These are phyloP conservation scores for Dendroctonus ponderosae DNA, from an alignment of 1,140 invertebrate species.

Conservation along the genomic window DNA sequence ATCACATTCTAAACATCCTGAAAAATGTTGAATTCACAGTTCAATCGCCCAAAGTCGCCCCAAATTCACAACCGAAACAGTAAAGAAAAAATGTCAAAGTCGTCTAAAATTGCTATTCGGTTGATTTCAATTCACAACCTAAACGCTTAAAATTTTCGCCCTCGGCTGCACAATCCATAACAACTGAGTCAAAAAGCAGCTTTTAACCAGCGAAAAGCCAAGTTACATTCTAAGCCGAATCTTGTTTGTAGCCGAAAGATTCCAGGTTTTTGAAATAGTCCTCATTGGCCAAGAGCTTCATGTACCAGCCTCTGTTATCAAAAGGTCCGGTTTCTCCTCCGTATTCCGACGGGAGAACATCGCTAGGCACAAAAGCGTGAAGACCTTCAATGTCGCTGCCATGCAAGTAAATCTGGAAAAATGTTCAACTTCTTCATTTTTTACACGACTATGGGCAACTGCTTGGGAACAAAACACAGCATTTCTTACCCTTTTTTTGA, in stretches of 20 bases:
- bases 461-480: no score
- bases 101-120: no score
- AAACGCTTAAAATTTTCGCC: no score
- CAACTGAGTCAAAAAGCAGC: not conserved
- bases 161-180: no score
- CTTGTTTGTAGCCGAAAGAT: slow-evolving; percentile 40
- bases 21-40: no score
- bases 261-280: slow-evolving; percentile 45
- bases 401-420: slow-evolving; percentile 54
- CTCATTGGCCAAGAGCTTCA: slow-evolving; percentile 45
- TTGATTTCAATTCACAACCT: no score
- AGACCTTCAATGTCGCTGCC: slow-evolving; percentile 55
- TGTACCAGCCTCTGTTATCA: slow-evolving; percentile 50
- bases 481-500: slow-evolving; percentile 55
- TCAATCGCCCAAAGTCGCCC: no score
- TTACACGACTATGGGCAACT: no score
- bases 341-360: slow-evolving; percentile 58
- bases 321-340: slow-evolving; percentile 55
- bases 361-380: slow-evolving; percentile 51
- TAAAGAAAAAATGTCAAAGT: no score
- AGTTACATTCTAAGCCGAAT: not conserved
- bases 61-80: no score
- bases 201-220: not conserved
- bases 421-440: no score
- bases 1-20: no score